These are phyloP conservation scores for Nemoura dubitans DNA, from an alignment of 2,888 invertebrate species.

Conservation along the genomic window DNA sequence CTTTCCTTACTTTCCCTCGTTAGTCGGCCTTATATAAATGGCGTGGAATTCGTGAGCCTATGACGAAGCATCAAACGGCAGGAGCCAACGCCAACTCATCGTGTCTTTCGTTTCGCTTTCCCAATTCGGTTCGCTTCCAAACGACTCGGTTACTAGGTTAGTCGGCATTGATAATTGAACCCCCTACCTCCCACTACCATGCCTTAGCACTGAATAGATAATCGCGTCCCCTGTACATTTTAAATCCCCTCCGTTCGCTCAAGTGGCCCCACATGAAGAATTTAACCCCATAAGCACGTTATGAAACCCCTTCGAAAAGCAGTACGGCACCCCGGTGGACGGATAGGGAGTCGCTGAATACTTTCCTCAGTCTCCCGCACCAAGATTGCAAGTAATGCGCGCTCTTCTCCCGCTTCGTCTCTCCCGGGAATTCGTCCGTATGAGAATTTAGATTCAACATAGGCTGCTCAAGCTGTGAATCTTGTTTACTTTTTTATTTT, in stretches of 20 bases:
- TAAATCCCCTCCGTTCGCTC: constrained; percentile 17
- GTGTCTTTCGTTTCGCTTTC: not conserved
- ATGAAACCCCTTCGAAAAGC: constrained; percentile 9
- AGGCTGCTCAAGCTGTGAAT: constrained; percentile 24
- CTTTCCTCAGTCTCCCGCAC: not conserved
- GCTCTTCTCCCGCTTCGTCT: not conserved
- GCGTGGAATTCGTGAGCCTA: not conserved
- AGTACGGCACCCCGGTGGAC: not conserved
- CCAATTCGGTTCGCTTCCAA: not conserved
- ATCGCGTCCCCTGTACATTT: not conserved
- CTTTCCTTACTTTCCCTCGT: not conserved
- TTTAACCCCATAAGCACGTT: constrained; percentile 23
- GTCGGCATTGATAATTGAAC: constrained; percentile 13
- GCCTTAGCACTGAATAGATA: not conserved
- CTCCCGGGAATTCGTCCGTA: constrained; percentile 8
- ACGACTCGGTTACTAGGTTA: constrained; percentile 14
- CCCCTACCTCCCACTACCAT: not conserved
- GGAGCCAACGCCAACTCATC: not conserved
- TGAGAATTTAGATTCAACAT: constrained; percentile 23
- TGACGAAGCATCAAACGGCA: not conserved
- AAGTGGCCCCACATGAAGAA: constrained; percentile 9
- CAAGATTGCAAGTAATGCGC: not conserved
- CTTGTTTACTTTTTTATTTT: constrained; percentile 31
- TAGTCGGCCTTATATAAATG: not conserved
- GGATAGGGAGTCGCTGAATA: not conserved